Percentiles rank a stretch among this genome's conserved stretches.
phyloP scores from a whole-genome alignment of 2,113 vertebrate species.

The Astur gentilis region DNA sequence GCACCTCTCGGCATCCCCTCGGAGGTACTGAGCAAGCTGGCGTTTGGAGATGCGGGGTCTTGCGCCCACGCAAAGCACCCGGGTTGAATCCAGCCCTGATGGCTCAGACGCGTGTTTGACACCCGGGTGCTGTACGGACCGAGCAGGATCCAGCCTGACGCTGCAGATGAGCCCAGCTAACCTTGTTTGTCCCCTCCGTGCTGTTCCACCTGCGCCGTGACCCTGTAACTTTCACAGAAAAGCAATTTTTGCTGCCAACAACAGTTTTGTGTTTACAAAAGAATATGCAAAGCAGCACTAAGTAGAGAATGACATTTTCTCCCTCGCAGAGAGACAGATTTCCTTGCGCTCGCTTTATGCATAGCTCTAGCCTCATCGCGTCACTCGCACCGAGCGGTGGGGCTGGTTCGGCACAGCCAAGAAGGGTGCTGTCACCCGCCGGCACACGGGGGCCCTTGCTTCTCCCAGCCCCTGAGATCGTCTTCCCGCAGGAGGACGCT shows the following conservation, averaged over 20 bases:
- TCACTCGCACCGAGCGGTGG: conserved; percentile 21
- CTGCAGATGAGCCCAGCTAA: not conserved
- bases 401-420: not conserved
- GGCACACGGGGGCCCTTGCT: not conserved
- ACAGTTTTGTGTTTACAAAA: conserved; percentile 6
- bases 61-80: not conserved
- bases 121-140: not conserved
- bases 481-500: not conserved
- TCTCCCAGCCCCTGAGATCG: not conserved
- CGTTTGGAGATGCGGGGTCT: fast-evolving
- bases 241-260: conserved; percentile 5
- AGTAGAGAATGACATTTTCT: conserved; percentile 55
- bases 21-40: not conserved
- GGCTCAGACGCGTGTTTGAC: not conserved
- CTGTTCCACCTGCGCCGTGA: conserved; percentile 35
- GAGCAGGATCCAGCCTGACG: not conserved
- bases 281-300: conserved; percentile 59
- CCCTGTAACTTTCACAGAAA: not conserved
- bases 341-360: conserved; percentile 3
- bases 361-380: not conserved
- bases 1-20: not conserved
- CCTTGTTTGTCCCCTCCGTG: not conserved
- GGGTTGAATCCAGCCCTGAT: not conserved
- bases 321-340: conserved; percentile 56
- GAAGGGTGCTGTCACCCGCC: not conserved